Evolutionary conservation across 2,113 vertebrate genomes (phyloP).

Genomic region (Capra hircus): DNA sequence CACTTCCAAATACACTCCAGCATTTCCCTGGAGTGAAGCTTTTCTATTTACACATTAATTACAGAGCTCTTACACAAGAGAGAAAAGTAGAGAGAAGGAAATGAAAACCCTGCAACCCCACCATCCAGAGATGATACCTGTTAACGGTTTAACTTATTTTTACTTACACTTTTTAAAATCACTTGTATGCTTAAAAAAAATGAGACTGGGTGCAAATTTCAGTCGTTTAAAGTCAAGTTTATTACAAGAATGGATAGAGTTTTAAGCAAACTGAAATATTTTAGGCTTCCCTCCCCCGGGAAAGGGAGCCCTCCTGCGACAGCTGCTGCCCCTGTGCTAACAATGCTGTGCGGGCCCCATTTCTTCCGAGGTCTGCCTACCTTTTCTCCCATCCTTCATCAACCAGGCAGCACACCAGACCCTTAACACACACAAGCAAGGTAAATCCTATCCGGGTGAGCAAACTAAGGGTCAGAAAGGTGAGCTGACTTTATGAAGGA

Average conservation of each 20-base stretch:
- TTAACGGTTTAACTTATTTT: not conserved
- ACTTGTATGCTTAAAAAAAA: not conserved
- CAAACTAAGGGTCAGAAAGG: not conserved
- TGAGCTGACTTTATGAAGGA: not conserved
- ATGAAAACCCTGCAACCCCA: not conserved
- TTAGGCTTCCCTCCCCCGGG: not conserved
- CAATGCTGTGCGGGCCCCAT: accelerated
- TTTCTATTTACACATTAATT: slow-evolving; percentile 21
- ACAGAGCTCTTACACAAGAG: not conserved
- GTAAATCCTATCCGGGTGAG: not conserved
- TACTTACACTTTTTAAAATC: not conserved
- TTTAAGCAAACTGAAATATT: not conserved
- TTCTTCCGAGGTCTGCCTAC: too few species aligned
- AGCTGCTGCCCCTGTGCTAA: not conserved
- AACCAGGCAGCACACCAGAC: too few species aligned
- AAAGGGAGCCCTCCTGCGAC: not conserved
- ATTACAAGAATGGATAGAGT: not conserved
- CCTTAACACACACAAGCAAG: not conserved
- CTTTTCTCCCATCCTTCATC: not conserved
- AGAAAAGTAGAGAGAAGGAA: not conserved
- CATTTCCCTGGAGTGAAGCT: not conserved
- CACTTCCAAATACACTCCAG: not conserved
- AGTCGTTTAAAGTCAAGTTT: not conserved
- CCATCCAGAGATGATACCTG: not conserved
- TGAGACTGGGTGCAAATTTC: not conserved